Evolutionary conservation across 2,113 vertebrate genomes (phyloP), one percentile per base, ranked within the genome.

Genomic region (Protobothrops mucrosquamatus): DNA sequence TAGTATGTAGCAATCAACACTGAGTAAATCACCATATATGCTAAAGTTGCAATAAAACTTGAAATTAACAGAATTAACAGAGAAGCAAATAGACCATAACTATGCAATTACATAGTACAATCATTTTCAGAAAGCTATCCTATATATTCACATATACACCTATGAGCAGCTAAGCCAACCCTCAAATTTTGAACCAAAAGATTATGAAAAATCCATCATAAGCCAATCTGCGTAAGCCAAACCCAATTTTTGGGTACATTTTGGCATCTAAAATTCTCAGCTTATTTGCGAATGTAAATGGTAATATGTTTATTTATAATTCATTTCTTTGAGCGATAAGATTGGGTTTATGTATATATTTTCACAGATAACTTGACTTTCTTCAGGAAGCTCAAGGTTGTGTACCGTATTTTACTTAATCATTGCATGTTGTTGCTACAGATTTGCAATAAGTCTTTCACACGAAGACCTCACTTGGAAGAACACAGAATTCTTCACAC

Each of bases 401-500:
- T 26, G 10, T 51, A 10, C 9, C 1, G 8, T 18, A 43, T 34
- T 34, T 59, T 81, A 46, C 48, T 1, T 90, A 57, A 86, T 90
- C 15, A 92, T 94, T 96, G 88, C 90, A 5, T 86, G 94, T 81
- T 97, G 15, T 92, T 11, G 4, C 51, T 96, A 93, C 95, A 99
- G 99, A 98, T 99, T 96, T 99, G 99, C 96, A 98, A 98, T 96
- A 99, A 99, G 94, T 99, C 98, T 55, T 99, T 99, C 96, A 99
- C 98, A 88, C 98, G 99, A 91, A 98, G 98, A 94, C 99, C 98
- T 93, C 99, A 99, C 93, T 97, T 99, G 95, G 98, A 99, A 95
- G 99, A 99, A 94, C 99, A 99, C 97, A 99, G 99, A 99, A 99
- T 99, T 94, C 98, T 99, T 46, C 99, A 99, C 97, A 98, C 98